Evolutionary conservation across 2,797 vertebrate genomes (phyloP), one percentile per base, ranked within the genome.

Genomic region (Intellagama lesueurii): DNA sequence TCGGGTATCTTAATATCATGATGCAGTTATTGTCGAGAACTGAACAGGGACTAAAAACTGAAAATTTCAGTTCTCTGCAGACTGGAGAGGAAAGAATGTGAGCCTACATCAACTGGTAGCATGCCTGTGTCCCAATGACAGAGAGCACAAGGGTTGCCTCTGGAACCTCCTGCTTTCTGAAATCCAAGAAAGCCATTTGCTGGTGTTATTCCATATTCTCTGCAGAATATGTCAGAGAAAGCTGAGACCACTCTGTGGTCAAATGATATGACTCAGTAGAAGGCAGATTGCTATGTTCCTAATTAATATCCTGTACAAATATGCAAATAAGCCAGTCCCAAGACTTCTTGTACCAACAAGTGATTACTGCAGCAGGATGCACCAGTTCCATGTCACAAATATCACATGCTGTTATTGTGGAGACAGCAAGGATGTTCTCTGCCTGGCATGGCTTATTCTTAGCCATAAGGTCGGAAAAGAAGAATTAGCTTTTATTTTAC

Each of bases 1-100:
- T 91, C 93, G 68, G 24, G 69, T 32, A 56, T 87, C 87, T 64
- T 64, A 64, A 17, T 16, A 2, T 79, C 75, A 32, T 70, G 86
- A 73, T 17, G 12, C 19, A 19, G 28, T 64, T 69, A 66, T 89
- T 44, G 78, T 88, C 89, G 89, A 78, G 82, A 86, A 30, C 83
- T 75, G 60, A 66, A 35, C 68, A 72, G 88, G 82, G 84, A 56
- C 75, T 86, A 35, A 70, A 12, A 82, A 24, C n/a, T 70, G 89
- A 32, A 81, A 64, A 35, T 14, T 40, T 79, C 47, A 49, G 22
- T 6, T 81, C 56, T 5, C 77, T 90, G 0, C 70, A 19, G 14
- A 49, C 35, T 44, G 14, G 14, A 56, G 8, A 40, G 12, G n/a
- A 35, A 77, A 30, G n/a, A 64, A 80, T 64, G 77, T 32, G 28